Base-by-base conservation (phyloP, 1,140 invertebrate species). In the Gryon sp. region DNA sequence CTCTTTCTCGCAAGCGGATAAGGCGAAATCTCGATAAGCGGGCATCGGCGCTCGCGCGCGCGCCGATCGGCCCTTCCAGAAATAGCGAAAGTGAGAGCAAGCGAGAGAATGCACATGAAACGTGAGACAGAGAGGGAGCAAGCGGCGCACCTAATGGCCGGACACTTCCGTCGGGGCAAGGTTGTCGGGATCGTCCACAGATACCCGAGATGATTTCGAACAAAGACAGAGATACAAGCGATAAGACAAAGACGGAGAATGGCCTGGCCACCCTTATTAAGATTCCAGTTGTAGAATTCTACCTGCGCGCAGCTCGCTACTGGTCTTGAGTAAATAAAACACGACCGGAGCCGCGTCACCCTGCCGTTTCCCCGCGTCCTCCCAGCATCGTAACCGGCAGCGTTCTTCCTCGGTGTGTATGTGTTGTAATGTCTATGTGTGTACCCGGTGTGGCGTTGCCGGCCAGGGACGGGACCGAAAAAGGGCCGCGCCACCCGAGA, bases 261-360 rank as follows among this genome's bases (percentile, higher is more conserved):
- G n/a, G 83, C 59, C 85, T 86, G 87, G 43, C 82, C 82, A 86
- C 87, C 85, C 87, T 88, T 88, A 87, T 88, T 88, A 88, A 87
- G 83, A 89, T 87, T 87, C 87, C 86, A 87, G 81, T 81, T 83
- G 82, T 85, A 85, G 87, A 88, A 88, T 88, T 87, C 85, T 89
- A 87, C 86, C 86, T 88, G 87, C 83, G 81, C 81, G 53, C 65
- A 82, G 81, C 80, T 82, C 78, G 84, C 86, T 88, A 88, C 87
- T 88, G 84, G 87, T 87, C 87, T 88, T 88, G 81, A 86, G 85
- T 87, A 88, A 88, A 88, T 87, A 88, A 88, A 88, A 87, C 83
- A 86, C 83, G 81, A 86, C 66, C 81, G 78, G 82, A n/a, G 79
- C 82, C 82, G 81, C 79, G 79, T 85, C 81, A 81, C 80, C 81